Conservation (phyloP, 2,797 vertebrate genomes). For the Macroramphosus scolopax region DNA sequence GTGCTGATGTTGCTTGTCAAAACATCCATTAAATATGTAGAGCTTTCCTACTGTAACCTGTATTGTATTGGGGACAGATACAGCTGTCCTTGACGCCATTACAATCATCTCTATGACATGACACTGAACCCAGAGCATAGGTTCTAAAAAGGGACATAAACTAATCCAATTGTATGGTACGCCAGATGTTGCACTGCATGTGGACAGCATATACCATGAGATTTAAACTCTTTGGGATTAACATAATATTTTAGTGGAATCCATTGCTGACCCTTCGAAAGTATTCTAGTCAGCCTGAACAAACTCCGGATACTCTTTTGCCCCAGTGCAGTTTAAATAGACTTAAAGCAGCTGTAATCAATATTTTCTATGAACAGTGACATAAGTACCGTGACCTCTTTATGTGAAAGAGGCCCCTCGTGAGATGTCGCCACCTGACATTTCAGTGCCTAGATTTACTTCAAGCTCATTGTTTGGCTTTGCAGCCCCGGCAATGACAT, state of each 20-base stretch:
- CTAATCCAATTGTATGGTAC: slow-evolving; percentile 27
- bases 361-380: too few species aligned
- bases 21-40: slow-evolving; percentile 35
- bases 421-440: too few species aligned
- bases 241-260: too few species aligned
- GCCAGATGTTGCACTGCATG: slow-evolving; percentile 28
- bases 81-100: slow-evolving; percentile 9
- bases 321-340: not conserved
- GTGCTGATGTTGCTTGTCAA: slow-evolving; percentile 37
- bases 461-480: too few species aligned
- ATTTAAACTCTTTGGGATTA: slow-evolving; percentile 3
- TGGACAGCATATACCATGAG: slow-evolving; percentile 8
- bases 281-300: not conserved
- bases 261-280: not conserved
- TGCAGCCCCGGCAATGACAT: too few species aligned
- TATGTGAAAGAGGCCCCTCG: too few species aligned
- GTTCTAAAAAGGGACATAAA: slow-evolving; percentile 9
- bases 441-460: too few species aligned
- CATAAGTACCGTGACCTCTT: too few species aligned
- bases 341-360: slow-evolving; percentile 4
- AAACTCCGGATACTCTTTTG: not conserved
- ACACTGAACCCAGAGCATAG: slow-evolving; percentile 14
- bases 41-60: slow-evolving; percentile 13
- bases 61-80: slow-evolving; percentile 11
- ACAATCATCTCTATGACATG: slow-evolving; percentile 15